These are phyloP conservation scores for Arvicanthis niloticus DNA, from an alignment of 2,113 vertebrate genomes.

Conservation along the genomic window DNA sequence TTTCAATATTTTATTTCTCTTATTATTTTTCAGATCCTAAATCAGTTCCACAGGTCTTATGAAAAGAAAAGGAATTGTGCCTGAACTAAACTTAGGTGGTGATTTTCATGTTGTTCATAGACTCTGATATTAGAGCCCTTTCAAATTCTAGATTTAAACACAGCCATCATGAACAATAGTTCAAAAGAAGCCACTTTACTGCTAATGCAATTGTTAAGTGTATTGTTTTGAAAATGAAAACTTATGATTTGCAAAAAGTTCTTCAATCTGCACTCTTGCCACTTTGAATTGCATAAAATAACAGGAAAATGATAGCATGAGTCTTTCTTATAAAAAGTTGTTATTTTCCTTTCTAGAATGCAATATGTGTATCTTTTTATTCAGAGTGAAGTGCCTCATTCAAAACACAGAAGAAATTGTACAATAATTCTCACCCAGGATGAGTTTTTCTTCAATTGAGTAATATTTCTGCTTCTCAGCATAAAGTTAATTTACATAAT, in stretches of 20 bases:
- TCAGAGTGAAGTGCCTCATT: slow-evolving; percentile 74
- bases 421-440: slow-evolving; percentile 61
- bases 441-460: slow-evolving; percentile 24
- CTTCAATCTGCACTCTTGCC: slow-evolving; percentile 62
- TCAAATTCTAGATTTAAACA: slow-evolving; percentile 68
- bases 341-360: slow-evolving; percentile 65
- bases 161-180: slow-evolving; percentile 71
- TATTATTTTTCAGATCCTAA: slow-evolving; percentile 67
- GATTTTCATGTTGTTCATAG: slow-evolving; percentile 63
- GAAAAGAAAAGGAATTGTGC: slow-evolving; percentile 43
- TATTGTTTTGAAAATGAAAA: slow-evolving; percentile 79
- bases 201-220: slow-evolving; percentile 77
- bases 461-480: slow-evolving; percentile 63
- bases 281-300: slow-evolving; percentile 76
- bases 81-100: slow-evolving; percentile 42
- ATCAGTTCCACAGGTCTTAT: slow-evolving; percentile 42
- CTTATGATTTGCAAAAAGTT: slow-evolving; percentile 66
- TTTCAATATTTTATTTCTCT: slow-evolving; percentile 67
- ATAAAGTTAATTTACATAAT: slow-evolving; percentile 72
- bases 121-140: slow-evolving; percentile 65
- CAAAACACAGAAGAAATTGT: slow-evolving; percentile 69
- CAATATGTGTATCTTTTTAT: slow-evolving; percentile 69
- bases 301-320: slow-evolving; percentile 69
- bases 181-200: slow-evolving; percentile 71
- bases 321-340: slow-evolving; percentile 59